A percentile compares a stretch with the other conserved stretches of the same genome.
These are phyloP conservation scores for Eurytoma californica DNA, from an alignment of 2,888 invertebrate genomes.

Conservation along the genomic window DNA sequence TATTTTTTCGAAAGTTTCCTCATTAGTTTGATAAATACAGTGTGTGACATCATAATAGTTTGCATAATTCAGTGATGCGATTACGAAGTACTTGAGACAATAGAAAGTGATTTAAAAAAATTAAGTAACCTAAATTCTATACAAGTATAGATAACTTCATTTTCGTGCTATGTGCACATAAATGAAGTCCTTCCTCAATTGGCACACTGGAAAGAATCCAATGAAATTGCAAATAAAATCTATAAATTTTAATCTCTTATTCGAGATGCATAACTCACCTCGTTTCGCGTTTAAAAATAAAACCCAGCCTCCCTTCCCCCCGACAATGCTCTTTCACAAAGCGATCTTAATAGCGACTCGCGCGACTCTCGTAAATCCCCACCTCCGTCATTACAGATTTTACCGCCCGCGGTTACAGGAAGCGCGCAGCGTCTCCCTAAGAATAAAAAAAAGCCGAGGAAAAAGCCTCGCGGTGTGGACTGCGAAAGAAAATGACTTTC, in stretches of 20 bases:
- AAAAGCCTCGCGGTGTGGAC: constrained; percentile 1
- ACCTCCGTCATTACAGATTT: neutral
- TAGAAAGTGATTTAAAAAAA: too few relatives aligned
- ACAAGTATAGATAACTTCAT: too few relatives aligned
- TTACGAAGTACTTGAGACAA: too few relatives aligned
- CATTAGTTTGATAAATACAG: too few relatives aligned
- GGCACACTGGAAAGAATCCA: constrained; percentile 7
- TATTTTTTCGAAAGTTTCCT: too few relatives aligned
- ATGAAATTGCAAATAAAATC: constrained; percentile 38
- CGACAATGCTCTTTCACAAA: constrained; percentile 11
- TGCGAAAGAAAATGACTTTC: constrained; percentile 48
- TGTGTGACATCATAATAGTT: too few relatives aligned
- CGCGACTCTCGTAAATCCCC: constrained; percentile 19
- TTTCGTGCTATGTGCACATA: too few relatives aligned
- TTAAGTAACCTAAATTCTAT: too few relatives aligned
- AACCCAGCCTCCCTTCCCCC: neutral
- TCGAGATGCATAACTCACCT: constrained; percentile 38
- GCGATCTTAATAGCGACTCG: neutral
- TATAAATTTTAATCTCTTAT: constrained; percentile 32
- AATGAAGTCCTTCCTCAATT: too few relatives aligned
- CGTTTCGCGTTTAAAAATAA: constrained; percentile 32
- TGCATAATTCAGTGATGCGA: too few relatives aligned
- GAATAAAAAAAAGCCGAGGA: constrained; percentile 4
- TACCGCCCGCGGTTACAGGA: neutral
- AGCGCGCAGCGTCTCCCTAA: neutral